Conservation (phyloP, 2,888 invertebrate genomes). For the Ormyrus labotus region DNA sequence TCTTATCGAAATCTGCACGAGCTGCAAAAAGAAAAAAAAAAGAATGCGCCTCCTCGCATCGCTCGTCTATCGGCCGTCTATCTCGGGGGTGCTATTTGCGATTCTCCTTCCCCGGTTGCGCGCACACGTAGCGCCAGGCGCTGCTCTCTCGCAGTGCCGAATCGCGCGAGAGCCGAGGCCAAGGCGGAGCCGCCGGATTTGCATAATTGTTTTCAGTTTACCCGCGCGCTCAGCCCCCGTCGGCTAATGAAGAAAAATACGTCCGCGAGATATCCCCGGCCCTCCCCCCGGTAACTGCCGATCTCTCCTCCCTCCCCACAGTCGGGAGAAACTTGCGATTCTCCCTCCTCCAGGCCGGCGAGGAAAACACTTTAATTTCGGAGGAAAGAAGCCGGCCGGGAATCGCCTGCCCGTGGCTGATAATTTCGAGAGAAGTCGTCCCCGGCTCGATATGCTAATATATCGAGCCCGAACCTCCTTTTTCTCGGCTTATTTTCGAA, state of each 20-base stretch:
- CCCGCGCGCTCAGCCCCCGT: slow-evolving; percentile 52
- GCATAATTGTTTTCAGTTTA: slow-evolving; percentile 71
- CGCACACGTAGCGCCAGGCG: neutral
- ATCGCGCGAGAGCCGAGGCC: slow-evolving; percentile 45
- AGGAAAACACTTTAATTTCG: slow-evolving; percentile 61
- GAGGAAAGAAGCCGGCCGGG: slow-evolving; percentile 27
- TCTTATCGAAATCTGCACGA: too few relatives aligned
- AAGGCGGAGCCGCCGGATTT: slow-evolving; percentile 61
- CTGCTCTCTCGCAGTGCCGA: neutral
- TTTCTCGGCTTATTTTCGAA: too few relatives aligned
- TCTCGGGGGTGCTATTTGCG: slow-evolving; percentile 44
- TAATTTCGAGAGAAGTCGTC: slow-evolving; percentile 13
- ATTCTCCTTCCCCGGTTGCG: neutral
- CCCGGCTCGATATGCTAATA: slow-evolving; percentile 34
- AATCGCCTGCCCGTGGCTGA: slow-evolving; percentile 34
- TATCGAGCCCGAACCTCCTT: too few relatives aligned
- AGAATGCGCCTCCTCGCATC: neutral
- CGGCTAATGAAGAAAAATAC: slow-evolving; percentile 70
- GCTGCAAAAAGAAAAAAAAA: neutral
- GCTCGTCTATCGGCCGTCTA: slow-evolving; percentile 41
- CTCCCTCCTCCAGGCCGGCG: slow-evolving; percentile 32
- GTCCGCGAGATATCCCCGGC: slow-evolving; percentile 56
- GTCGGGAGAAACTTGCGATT: slow-evolving; percentile 32
- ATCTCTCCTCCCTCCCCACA: slow-evolving; percentile 30
- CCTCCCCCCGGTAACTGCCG: slow-evolving; percentile 36